These are phyloP conservation scores for Datnioides undecimradiatus DNA, from an alignment of 2,113 vertebrate genomes.

Conservation along the genomic window DNA sequence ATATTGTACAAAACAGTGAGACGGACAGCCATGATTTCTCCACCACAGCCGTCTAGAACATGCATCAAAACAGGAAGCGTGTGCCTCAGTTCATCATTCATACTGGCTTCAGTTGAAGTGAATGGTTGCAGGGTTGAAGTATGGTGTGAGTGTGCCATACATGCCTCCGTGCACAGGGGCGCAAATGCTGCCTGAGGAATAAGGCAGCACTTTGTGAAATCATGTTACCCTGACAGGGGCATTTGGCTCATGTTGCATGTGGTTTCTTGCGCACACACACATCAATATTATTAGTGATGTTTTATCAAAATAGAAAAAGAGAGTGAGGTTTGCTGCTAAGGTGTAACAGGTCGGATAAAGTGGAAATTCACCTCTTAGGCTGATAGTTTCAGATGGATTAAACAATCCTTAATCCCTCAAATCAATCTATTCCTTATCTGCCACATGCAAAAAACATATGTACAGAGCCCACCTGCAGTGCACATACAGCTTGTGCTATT, in stretches of 20 bases:
- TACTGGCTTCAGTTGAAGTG: neutral
- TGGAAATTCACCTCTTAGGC: neutral
- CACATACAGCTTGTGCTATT: neutral
- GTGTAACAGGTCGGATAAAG: neutral
- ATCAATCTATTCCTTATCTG: neutral
- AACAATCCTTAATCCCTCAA: neutral
- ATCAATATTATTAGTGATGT: neutral
- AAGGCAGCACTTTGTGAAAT: conserved; percentile 40
- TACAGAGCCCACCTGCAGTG: neutral
- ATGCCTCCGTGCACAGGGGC: neutral
- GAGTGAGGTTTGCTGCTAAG: neutral
- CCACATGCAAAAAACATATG: neutral
- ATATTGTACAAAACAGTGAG: neutral
- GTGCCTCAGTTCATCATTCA: too few relatives aligned
- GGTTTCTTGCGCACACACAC: too few relatives aligned
- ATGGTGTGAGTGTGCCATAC: neutral
- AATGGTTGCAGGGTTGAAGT: neutral
- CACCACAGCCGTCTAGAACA: neutral
- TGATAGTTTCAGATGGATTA: neutral
- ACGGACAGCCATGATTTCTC: neutral
- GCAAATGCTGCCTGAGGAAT: conserved; percentile 9
- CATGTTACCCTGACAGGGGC: conserved; percentile 19
- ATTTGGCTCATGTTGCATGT: neutral
- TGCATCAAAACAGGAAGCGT: conserved; percentile 16
- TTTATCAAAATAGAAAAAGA: too few relatives aligned